Evolutionary conservation across 2,797 vertebrate genomes (phyloP), one percentile per base, ranked within the genome.

Genomic region (Characodon lateralis): DNA sequence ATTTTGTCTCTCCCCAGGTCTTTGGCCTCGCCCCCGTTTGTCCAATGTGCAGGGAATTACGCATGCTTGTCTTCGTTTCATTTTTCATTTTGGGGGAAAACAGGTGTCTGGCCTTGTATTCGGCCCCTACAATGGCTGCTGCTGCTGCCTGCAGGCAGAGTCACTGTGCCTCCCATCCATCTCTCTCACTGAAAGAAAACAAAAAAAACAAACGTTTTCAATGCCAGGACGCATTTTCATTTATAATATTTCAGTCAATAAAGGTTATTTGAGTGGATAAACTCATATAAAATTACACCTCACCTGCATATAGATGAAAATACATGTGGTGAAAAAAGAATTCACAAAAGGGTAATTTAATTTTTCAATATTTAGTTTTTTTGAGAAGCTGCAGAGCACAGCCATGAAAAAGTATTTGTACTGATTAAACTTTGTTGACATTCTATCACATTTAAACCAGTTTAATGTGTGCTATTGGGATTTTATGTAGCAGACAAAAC

Each of bases 31-130:
- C 86, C 78, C 84, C 80, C 73, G 22, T 77, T 85, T 81, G 87
- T 81, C 88, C 85, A 82, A 71, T 85, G 69, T 82, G 82, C 75
- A 76, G 71, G 82, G 82, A 79, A 86, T 71, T 80, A 86, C 56
- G 74, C 50, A n/a, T 50, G 20, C 87, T 88, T 89, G 88, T 81
- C 86, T 88, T 77, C 5, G 20, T 85, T 92, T 90, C 82, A 88
- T 89, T 82, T 89, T 91, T 94, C 82, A 90, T 90, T 91, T 91
- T 78, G 76, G 85, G 77, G 28, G 28, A 88, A 89, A 94, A 93
- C 91, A 91, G 91, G 91, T 93, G 91, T 92, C 87, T 88, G 89
- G 89, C 89, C 82, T 89, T 58, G 74, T 91, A 82, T 83, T 89
- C 74, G 76, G 77, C 72, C 80, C 70, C 83, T 20, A 83, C 82